Base-by-base conservation (phyloP, 1,140 invertebrate genomes). In the Arctopsyche grandis region DNA sequence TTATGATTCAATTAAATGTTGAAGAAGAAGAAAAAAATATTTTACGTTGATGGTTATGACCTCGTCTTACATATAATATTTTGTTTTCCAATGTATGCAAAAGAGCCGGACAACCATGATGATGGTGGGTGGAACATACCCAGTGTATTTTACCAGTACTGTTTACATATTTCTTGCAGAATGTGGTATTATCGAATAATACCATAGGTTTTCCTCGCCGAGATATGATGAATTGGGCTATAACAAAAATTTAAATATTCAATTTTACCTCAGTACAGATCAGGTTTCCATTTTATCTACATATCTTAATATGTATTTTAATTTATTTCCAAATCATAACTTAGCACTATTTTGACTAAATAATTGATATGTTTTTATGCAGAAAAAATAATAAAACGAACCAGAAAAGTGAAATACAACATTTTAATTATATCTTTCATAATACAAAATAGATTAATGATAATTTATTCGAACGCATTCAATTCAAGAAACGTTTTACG, bases 21-120 rank as follows among this genome's bases (percentile, higher is more conserved):
- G 52, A n/a, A 58, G 1, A 16, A 58, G 21, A n/a, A n/a, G n/a
- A n/a, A n/a, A n/a, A n/a, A 58, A 16, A 16, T 10, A 21, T 16
- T 58, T 58, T 58, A n/a, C 5, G 63, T 24, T 66, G 16, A 12
- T 66, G 63, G 12, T 66, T 66, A 21, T 66, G 63, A 22, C 16
- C 24, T 21, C 21, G 3, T 24, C 10, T 21, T 21, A 22, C 24
- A 12, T 21, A 66, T 14, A 66, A 5, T 14, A 66, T 74, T 38
- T 12, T 12, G 12, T 74, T 48, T 14, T 74, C 46, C 38, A 52
- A 21, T 10, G 83, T 83, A 22, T 75, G 24, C 7, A 79, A 24
- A 0, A 70, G n/a, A 9, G 78, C 83, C 5, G 46, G 79, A 63
- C 83, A 78, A 21, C 63, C 77, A 24, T 70, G 69, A 21, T 12